Evolutionary conservation across 2,797 vertebrate genomes (phyloP).

Genomic region (Sparus aurata): DNA sequence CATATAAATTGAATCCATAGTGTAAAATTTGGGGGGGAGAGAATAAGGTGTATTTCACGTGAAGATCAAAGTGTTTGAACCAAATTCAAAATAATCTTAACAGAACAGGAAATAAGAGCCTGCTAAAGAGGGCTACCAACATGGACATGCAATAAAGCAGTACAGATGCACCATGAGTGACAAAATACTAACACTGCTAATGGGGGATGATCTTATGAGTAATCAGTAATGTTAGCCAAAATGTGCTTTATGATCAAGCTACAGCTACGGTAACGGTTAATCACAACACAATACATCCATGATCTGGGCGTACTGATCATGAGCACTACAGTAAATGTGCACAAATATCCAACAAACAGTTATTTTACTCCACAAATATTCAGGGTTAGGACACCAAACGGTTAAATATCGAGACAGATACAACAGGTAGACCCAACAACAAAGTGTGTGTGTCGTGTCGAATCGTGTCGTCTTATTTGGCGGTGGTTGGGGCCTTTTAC

Average conservation of each 20-base stretch:
- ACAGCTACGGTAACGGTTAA: slow-evolving; percentile 30
- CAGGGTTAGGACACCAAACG: slow-evolving; percentile 51
- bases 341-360: slow-evolving; percentile 65
- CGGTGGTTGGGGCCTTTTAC: slow-evolving; percentile 40
- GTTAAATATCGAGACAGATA: slow-evolving; percentile 59
- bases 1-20: slow-evolving; percentile 10
- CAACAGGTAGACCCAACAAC: slow-evolving; percentile 55
- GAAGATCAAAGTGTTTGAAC: slow-evolving; percentile 45
- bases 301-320: slow-evolving; percentile 65
- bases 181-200: slow-evolving; percentile 76
- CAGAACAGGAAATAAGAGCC: slow-evolving; percentile 72
- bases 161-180: slow-evolving; percentile 74
- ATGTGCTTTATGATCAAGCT: slow-evolving; percentile 30
- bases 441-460: slow-evolving; percentile 53
- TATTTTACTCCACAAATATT: slow-evolving; percentile 58
- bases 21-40: slow-evolving; percentile 12
- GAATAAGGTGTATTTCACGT: slow-evolving; percentile 25
- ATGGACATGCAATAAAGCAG: slow-evolving; percentile 82
- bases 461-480: slow-evolving; percentile 13
- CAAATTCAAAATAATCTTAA: slow-evolving; percentile 54
- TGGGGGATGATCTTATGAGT: slow-evolving; percentile 64
- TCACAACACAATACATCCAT: slow-evolving; percentile 62
- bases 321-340: slow-evolving; percentile 29
- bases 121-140: slow-evolving; percentile 74
- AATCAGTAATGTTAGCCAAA: slow-evolving; percentile 33